These are phyloP conservation scores for Harpalus rubripes DNA, from an alignment of 2,888 invertebrate genomes.

Conservation along the genomic window DNA sequence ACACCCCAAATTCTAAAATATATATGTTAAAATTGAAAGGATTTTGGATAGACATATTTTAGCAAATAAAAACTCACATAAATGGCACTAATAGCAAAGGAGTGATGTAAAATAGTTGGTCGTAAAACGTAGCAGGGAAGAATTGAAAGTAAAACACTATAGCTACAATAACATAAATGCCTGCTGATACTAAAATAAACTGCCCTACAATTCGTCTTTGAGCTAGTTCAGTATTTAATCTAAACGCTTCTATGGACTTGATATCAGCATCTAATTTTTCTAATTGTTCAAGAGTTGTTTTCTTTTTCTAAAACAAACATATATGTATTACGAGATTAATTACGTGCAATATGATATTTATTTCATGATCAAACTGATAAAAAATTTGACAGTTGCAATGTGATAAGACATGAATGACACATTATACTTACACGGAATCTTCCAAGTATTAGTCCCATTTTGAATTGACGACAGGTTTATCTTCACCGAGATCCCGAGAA, in stretches of 20 bases:
- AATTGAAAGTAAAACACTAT: conserved; percentile 89
- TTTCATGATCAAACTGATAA: conserved; percentile 18
- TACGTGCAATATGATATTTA: conserved; percentile 19
- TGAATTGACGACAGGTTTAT: conserved; percentile 68
- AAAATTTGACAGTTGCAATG: conserved; percentile 58
- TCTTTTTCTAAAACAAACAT: conserved; percentile 79
- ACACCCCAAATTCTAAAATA: conserved; percentile 85
- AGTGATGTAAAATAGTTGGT: conserved; percentile 86
- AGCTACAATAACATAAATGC: conserved; percentile 85
- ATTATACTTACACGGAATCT: conserved; percentile 83
- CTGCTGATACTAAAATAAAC: conserved; percentile 85
- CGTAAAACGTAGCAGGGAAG: conserved; percentile 86
- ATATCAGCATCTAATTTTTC: conserved; percentile 90
- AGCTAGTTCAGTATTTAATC: conserved; percentile 87
- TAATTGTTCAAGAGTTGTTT: conserved; percentile 80
- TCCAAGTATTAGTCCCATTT: conserved; percentile 84
- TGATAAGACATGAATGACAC: conserved; percentile 44
- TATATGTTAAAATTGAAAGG: background rate
- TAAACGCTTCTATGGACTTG: conserved; percentile 88
- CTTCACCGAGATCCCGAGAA: conserved; percentile 56
- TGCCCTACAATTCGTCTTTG: conserved; percentile 91
- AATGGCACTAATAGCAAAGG: conserved; percentile 90
- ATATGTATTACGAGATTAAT: conserved; percentile 27
- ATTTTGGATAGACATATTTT: background rate
- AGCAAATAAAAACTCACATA: conserved; percentile 82